phyloP scores from a whole-genome alignment of 1,140 invertebrate genomes.

The Parapsyche elsis region DNA sequence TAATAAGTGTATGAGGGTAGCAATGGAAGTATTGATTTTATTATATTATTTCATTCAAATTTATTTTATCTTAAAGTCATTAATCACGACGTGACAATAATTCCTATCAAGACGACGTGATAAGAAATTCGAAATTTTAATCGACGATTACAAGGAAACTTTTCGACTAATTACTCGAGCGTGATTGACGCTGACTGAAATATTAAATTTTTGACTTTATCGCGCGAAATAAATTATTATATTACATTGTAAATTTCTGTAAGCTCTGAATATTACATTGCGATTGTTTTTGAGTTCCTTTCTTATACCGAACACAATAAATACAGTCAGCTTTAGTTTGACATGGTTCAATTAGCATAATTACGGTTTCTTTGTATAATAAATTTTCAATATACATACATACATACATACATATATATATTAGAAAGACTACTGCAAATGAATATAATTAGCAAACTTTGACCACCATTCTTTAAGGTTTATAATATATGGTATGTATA shows the following conservation, averaged over 20 bases:
- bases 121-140: conserved; percentile 1
- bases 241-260: no score
- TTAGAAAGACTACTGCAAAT: not conserved
- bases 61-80: not conserved
- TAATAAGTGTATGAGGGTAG: no score
- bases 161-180: conserved; percentile 11
- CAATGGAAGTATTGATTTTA: no score
- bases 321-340: no score
- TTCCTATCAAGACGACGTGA: not conserved
- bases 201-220: not conserved
- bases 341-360: no score
- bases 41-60: no score
- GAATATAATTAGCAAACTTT: not conserved
- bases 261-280: no score
- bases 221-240: no score
- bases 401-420: not conserved
- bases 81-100: conserved; percentile 18
- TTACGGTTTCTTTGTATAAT: no score
- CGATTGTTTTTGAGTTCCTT: no score
- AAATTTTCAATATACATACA: no score
- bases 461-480: not conserved
- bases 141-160: not conserved
- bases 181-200: not conserved
- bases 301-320: no score
- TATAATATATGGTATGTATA: not conserved